Evolutionary conservation across 2,113 vertebrate genomes (phyloP).

Genomic region (cattle (Bos taurus)): ARS-UCD2.0 NC_037328.1:46629001-46629500

Average conservation of each 20-base stretch:
- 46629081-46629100: neutral
- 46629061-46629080: neutral
- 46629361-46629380: neutral
- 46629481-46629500: neutral
- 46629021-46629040: neutral
- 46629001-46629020: constrained; percentile 39
- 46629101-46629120: constrained; percentile 4
- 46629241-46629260: neutral
- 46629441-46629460: neutral
- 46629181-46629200: neutral
- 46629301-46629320: neutral
- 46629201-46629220: neutral
- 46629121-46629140: neutral
- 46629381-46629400: neutral
- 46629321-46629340: neutral
- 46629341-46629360: neutral
- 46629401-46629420: neutral
- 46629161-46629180: neutral
- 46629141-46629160: neutral
- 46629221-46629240: neutral
- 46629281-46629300: neutral
- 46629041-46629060: neutral
- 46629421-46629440: neutral
- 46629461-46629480: neutral
- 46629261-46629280: neutral